A percentile compares a stretch with the other conserved stretches of the same genome.
Conservation (phyloP, 2,888 invertebrate species). For the Mimas tiliae region DNA sequence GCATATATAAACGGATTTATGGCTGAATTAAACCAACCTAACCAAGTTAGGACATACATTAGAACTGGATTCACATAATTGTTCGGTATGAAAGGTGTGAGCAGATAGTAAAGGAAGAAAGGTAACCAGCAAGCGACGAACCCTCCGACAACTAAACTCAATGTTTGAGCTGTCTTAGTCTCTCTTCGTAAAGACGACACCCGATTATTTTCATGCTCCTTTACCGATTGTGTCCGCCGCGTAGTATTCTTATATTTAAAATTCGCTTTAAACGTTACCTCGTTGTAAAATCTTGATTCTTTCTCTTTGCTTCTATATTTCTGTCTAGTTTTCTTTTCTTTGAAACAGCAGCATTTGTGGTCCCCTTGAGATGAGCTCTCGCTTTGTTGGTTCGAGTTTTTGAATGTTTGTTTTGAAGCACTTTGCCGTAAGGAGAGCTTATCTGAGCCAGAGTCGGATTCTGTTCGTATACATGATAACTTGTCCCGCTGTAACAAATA, state of each 20-base stretch:
- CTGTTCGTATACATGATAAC: constrained; percentile 76
- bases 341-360: constrained; percentile 76
- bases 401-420: constrained; percentile 69
- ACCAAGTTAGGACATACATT: constrained; percentile 92
- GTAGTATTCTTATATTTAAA: constrained; percentile 73
- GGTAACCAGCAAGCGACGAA: constrained; percentile 95
- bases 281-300: constrained; percentile 69
- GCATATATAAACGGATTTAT: constrained; percentile 96
- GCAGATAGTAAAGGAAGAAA: constrained; percentile 92
- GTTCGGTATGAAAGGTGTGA: constrained; percentile 90
- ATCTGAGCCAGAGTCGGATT: constrained; percentile 78
- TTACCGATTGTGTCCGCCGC: constrained; percentile 80
- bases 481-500: constrained; percentile 73
- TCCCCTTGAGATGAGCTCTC: constrained; percentile 68
- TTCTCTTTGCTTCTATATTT: constrained; percentile 63
- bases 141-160: constrained; percentile 94
- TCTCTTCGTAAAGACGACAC: constrained; percentile 90
- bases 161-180: constrained; percentile 94
- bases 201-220: constrained; percentile 84
- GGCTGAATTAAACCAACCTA: constrained; percentile 95
- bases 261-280: constrained; percentile 76
- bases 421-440: constrained; percentile 72
- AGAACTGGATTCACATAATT: constrained; percentile 86
- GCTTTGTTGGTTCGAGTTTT: constrained; percentile 63
- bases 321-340: constrained; percentile 62